Conservation (phyloP, 2,888 invertebrate species). For the Lamellibrachia satsuma region DNA sequence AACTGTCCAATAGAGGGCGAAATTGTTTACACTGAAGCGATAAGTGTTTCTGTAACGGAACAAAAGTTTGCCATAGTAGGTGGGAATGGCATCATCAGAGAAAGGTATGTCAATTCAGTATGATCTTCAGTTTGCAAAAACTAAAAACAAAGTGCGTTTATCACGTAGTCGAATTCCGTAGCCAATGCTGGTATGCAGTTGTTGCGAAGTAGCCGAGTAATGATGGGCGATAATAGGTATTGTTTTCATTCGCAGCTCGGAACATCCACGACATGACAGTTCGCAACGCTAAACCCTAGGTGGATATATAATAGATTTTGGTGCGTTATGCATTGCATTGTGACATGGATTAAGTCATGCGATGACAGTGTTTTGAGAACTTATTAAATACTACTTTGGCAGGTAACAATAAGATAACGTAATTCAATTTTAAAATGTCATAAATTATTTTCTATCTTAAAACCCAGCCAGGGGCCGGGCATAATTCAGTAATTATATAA, state of each 20-base stretch:
- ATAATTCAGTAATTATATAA: too few relatives aligned
- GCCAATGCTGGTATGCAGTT: background rate
- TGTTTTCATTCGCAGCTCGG: background rate
- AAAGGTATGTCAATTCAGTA: background rate
- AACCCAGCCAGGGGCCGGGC: too few relatives aligned
- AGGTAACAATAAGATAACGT: background rate
- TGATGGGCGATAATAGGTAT: conserved; percentile 17
- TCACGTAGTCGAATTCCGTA: background rate
- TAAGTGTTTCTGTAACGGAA: background rate
- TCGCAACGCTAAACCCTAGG: background rate
- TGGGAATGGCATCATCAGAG: conserved; percentile 3
- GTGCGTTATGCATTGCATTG: background rate
- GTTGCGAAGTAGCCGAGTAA: conserved; percentile 3
- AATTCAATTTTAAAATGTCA: background rate
- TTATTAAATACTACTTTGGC: background rate
- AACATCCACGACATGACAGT: background rate
- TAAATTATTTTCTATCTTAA: too few relatives aligned
- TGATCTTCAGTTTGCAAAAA: background rate
- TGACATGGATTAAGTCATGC: background rate
- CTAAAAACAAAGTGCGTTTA: background rate
- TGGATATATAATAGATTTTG: background rate
- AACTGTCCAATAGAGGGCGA: background rate
- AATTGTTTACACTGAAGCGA: background rate
- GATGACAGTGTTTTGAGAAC: background rate
- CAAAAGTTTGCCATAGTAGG: background rate